These are phyloP conservation scores for Pseudococcus jackbeardsleyi DNA, from an alignment of 2,888 invertebrate species.

Conservation along the genomic window DNA sequence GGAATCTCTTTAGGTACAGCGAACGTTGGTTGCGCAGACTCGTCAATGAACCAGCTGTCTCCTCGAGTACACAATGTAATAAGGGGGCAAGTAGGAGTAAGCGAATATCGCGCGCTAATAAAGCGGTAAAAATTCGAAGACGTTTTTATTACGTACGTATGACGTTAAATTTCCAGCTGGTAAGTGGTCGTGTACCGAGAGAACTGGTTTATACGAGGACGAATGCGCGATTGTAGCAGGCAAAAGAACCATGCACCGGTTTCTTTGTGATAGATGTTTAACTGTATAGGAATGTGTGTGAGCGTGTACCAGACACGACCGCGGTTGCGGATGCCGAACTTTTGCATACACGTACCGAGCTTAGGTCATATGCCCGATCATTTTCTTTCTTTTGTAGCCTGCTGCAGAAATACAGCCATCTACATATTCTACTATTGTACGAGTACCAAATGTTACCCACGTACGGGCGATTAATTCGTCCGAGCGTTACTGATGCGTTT, in stretches of 20 bases:
- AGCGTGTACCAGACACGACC: conserved; percentile 26
- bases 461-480: background rate
- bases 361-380: background rate
- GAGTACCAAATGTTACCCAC: background rate
- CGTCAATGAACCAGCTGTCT: conserved; percentile 25
- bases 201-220: conserved; percentile 47
- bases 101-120: conserved; percentile 5
- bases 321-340: conserved; percentile 22
- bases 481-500: too few relatives aligned
- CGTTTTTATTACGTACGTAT: conserved; percentile 43
- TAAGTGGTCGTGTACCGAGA: conserved; percentile 32
- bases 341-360: background rate
- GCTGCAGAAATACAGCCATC: background rate
- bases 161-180: conserved; percentile 54
- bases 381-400: background rate
- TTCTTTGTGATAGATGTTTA: conserved; percentile 51
- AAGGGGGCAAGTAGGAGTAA: background rate
- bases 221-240: conserved; percentile 27
- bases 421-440: background rate
- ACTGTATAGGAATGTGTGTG: conserved; percentile 46
- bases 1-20: background rate
- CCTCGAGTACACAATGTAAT: background rate
- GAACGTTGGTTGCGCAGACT: background rate
- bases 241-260: conserved; percentile 37
- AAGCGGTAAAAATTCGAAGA: conserved; percentile 45